Conservation (phyloP, 2,113 vertebrate genomes). For the Boleophthalmus pectinirostris region DNA sequence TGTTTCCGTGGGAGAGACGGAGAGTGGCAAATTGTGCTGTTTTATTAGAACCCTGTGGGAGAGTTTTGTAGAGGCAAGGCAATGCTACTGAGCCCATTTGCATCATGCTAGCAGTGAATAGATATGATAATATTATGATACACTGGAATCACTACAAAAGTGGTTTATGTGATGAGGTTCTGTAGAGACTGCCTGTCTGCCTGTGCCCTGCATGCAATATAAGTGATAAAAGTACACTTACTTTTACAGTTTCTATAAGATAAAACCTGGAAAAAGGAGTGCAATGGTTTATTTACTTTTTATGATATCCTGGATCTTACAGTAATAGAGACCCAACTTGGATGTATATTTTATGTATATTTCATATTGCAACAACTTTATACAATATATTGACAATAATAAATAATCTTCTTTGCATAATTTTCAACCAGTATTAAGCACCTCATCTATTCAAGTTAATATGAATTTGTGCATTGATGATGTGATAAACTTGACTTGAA, state of each 20-base stretch:
- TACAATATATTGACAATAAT: neutral
- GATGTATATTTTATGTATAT: neutral
- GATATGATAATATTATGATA: conserved; percentile 71
- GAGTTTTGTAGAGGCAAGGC: conserved; percentile 75
- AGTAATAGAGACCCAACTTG: neutral
- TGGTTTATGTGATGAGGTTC: conserved; percentile 32
- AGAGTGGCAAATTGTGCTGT: conserved; percentile 70
- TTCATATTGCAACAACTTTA: neutral
- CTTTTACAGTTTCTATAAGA: neutral
- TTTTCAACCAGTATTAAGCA: too few relatives aligned
- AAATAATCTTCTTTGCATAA: too few relatives aligned
- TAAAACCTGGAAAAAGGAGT: neutral
- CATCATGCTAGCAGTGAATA: conserved; percentile 70
- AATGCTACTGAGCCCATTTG: conserved; percentile 71
- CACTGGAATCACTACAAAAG: conserved; percentile 58
- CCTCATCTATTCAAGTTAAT: too few relatives aligned
- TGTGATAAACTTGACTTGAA: neutral
- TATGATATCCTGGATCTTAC: neutral
- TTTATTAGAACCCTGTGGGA: conserved; percentile 76
- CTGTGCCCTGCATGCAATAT: conserved; percentile 23
- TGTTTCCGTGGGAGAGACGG: conserved; percentile 58
- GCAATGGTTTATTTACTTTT: neutral
- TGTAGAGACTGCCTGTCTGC: conserved; percentile 27
- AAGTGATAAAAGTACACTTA: conserved; percentile 13
- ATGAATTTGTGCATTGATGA: neutral